Evolutionary conservation across 2,888 invertebrate genomes (phyloP).

Genomic region (Cerceris ruficornis): DNA sequence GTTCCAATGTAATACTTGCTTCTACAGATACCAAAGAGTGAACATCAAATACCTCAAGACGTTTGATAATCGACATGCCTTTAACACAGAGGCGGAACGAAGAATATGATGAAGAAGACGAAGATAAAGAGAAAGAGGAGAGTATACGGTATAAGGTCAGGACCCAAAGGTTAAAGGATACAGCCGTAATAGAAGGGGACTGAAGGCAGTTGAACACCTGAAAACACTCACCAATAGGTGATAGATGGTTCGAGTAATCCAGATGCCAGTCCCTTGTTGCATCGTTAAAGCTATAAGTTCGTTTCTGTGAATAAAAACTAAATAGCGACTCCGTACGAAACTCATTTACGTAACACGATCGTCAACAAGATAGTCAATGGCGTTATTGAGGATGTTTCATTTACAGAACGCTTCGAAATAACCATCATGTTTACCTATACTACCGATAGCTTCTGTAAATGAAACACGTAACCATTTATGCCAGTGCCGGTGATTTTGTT

Average conservation of each 20-base stretch:
- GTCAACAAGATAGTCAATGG: slow-evolving; percentile 64
- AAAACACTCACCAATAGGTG: slow-evolving; percentile 63
- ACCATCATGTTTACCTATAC: slow-evolving; percentile 20
- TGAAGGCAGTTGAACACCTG: slow-evolving; percentile 61
- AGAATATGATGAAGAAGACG: not conserved
- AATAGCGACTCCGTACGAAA: slow-evolving; percentile 60
- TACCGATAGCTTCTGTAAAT: slow-evolving; percentile 46
- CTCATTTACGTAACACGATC: slow-evolving; percentile 56
- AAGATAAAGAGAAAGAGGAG: not conserved
- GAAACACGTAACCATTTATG: slow-evolving; percentile 58
- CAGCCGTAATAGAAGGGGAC: slow-evolving; percentile 39
- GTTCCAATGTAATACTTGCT: slow-evolving; percentile 10
- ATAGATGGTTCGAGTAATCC: slow-evolving; percentile 59
- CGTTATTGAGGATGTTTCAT: slow-evolving; percentile 51
- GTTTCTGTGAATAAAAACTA: slow-evolving; percentile 64
- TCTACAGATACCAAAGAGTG: slow-evolving; percentile 48
- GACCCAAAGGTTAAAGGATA: slow-evolving; percentile 29
- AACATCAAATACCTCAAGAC: slow-evolving; percentile 63
- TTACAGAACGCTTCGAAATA: slow-evolving; percentile 37
- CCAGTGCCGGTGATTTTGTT: slow-evolving; percentile 64
- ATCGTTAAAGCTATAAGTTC: slow-evolving; percentile 60
- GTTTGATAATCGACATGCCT: slow-evolving; percentile 61
- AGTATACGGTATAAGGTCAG: slow-evolving; percentile 20
- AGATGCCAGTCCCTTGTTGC: slow-evolving; percentile 61
- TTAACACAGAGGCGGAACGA: slow-evolving; percentile 56